Percentiles rank a stretch among this genome's conserved stretches.
Evolutionary conservation across 2,113 vertebrate genomes (phyloP).

Genomic region (Ciconia boyciana): DNA sequence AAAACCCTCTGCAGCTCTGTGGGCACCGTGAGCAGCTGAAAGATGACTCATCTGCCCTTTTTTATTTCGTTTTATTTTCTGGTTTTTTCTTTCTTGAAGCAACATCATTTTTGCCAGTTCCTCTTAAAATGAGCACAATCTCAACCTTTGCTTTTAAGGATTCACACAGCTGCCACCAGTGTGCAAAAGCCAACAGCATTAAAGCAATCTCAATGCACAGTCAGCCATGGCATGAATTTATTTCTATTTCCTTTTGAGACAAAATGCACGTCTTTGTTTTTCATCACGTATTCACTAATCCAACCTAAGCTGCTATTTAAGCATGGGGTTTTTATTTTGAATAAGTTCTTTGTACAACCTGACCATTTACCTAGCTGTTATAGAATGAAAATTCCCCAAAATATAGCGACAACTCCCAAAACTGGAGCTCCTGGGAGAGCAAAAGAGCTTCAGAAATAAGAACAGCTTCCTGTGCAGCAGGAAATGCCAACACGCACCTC

Average conservation of each 20-base stretch:
- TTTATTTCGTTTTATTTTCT: background rate
- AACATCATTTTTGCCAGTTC: background rate
- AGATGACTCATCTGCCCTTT: background rate
- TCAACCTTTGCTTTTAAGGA: background rate
- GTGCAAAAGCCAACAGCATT: background rate
- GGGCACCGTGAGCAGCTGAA: rapidly evolving
- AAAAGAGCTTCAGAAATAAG: slow-evolving; percentile 5
- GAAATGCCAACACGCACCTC: slow-evolving; percentile 32
- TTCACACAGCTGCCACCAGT: background rate
- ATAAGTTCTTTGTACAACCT: slow-evolving; percentile 34
- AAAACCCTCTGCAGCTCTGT: background rate
- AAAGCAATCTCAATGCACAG: background rate
- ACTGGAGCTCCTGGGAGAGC: slow-evolving; percentile 18
- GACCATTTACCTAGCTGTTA: background rate
- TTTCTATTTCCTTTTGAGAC: slow-evolving; percentile 26
- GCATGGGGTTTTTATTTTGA: background rate
- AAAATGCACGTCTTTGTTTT: slow-evolving; percentile 41
- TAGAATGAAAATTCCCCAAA: background rate
- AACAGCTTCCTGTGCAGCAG: slow-evolving; percentile 32
- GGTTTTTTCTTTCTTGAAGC: background rate
- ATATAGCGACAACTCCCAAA: background rate
- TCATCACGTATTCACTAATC: background rate
- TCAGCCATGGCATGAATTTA: background rate
- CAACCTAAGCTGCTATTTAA: background rate
- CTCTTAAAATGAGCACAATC: background rate